Conservation (phyloP, 2,113 vertebrate species). For the Takifugu flavidus region DNA sequence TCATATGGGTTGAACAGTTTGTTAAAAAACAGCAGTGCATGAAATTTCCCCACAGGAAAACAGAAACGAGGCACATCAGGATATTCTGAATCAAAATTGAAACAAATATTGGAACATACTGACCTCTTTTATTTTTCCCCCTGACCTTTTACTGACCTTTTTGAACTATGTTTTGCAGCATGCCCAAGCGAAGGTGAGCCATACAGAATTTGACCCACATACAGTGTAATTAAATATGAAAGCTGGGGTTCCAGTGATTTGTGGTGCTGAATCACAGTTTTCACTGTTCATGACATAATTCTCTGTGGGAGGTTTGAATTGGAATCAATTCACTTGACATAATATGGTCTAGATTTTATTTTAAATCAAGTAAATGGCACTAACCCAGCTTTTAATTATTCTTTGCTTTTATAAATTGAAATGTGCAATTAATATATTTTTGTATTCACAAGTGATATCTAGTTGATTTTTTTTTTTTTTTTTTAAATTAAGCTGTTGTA, state of each 20-base stretch:
- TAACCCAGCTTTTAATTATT: neutral
- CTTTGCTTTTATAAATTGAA: constrained; percentile 23
- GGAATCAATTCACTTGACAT: neutral
- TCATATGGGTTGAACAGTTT: no score
- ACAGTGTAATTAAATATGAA: neutral
- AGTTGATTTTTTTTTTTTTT: neutral
- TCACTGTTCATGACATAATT: neutral
- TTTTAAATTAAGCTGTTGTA: no score
- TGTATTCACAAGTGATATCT: neutral
- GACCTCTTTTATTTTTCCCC: neutral
- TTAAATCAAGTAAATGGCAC: constrained; percentile 24
- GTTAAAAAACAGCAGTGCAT: no score
- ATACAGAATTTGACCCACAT: neutral
- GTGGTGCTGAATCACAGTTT: neutral
- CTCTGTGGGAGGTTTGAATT: neutral
- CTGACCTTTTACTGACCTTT: neutral
- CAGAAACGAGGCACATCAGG: no score
- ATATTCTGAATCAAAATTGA: neutral
- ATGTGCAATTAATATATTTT: constrained; percentile 20
- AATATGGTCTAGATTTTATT: neutral
- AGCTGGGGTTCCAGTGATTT: neutral
- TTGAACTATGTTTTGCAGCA: constrained; percentile 15
- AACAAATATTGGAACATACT: neutral
- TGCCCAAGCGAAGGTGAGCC: constrained; percentile 46
- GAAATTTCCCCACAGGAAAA: no score